phyloP scores from a whole-genome alignment of 2,797 vertebrate genomes.

The Anguilla anguilla region DNA sequence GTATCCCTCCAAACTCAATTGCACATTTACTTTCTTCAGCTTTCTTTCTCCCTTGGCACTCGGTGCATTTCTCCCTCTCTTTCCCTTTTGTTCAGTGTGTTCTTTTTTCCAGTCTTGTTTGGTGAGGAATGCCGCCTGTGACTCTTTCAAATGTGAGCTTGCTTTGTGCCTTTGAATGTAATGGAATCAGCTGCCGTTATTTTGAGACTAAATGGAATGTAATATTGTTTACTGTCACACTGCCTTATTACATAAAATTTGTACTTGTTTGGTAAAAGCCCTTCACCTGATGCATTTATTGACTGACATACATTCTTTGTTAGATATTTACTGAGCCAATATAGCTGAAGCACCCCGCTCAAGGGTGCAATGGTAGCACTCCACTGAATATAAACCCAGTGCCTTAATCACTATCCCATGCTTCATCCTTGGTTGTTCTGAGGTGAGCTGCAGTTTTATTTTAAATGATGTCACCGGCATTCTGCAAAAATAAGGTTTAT shows the following conservation, averaged over 20 bases:
- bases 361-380: not conserved
- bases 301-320: not conserved
- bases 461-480: not conserved
- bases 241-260: not conserved
- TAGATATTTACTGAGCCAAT: not conserved
- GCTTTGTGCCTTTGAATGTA: not conserved
- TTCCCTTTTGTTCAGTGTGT: conserved; percentile 53
- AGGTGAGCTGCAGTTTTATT: not conserved
- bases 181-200: not conserved
- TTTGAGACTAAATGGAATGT: not conserved
- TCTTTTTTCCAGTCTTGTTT: conserved; percentile 8
- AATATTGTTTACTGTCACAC: not conserved
- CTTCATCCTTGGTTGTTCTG: not conserved
- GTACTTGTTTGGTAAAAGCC: not conserved
- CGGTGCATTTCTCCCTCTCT: not conserved
- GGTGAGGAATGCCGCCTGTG: not conserved
- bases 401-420: not conserved
- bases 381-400: not conserved
- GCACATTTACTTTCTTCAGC: conserved; percentile 26
- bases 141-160: not conserved
- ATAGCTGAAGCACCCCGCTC: not conserved
- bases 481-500: not conserved
- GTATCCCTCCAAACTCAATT: not conserved
- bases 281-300: not conserved
- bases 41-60: conserved; percentile 44